phyloP scores from a whole-genome alignment of 2,888 invertebrate genomes.

The Synanthedon myopaeformis region DNA sequence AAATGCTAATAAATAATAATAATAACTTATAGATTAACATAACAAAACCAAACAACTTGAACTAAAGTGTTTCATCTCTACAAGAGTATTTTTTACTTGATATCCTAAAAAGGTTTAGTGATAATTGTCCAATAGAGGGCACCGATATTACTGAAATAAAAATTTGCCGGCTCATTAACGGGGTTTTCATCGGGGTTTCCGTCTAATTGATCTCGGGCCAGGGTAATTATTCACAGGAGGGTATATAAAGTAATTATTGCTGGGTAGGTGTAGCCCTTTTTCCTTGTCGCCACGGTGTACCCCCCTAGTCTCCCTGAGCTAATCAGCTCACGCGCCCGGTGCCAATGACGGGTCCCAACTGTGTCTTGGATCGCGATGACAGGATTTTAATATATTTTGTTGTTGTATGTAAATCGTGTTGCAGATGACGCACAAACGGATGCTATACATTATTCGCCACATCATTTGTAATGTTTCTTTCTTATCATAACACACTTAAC shows the following conservation, averaged over 20 bases:
- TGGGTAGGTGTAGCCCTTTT: conserved; percentile 64
- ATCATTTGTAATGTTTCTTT: neutral
- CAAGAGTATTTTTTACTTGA: no score
- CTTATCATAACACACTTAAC: neutral
- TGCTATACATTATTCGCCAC: neutral
- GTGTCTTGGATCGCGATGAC: conserved; percentile 59
- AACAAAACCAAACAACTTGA: no score
- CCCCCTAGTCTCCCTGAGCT: conserved; percentile 28
- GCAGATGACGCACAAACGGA: conserved; percentile 36
- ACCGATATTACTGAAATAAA: conserved; percentile 26
- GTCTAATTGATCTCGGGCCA: conserved; percentile 60
- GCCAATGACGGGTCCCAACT: conserved; percentile 61
- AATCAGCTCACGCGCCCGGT: conserved; percentile 61
- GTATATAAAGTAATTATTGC: conserved; percentile 66
- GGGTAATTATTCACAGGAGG: conserved; percentile 67
- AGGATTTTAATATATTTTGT: conserved; percentile 67
- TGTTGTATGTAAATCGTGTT: conserved; percentile 59
- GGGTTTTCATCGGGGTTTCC: conserved; percentile 53
- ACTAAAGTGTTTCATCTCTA: no score
- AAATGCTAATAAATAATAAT: no score
- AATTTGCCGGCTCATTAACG: conserved; percentile 57
- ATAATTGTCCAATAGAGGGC: conserved; percentile 1
- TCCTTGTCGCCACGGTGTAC: conserved; percentile 46
- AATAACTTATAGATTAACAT: no score
- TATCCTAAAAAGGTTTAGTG: neutral